These are phyloP conservation scores for Leptodactylus fallax DNA, from an alignment of 2,797 vertebrate species.

Conservation along the genomic window DNA sequence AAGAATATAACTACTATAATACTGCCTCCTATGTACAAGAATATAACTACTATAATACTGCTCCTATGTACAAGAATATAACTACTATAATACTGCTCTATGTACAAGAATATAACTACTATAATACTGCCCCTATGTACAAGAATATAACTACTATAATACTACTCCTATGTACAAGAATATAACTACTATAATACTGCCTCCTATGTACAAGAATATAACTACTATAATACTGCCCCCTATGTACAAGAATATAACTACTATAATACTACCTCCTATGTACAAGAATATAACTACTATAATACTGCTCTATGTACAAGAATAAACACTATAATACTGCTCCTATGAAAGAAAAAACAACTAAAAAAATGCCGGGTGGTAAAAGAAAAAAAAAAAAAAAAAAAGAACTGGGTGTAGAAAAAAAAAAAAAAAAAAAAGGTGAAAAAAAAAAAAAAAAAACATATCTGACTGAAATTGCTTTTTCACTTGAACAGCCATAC, in stretches of 20 bases:
- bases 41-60: conserved; percentile 12
- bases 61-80: not conserved
- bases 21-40: conserved; percentile 8
- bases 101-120: not conserved
- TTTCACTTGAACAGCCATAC: not conserved
- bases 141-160: too few relatives aligned
- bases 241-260: too few relatives aligned
- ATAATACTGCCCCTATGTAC: too few relatives aligned
- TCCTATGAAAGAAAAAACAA: too few relatives aligned
- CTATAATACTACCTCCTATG: not conserved
- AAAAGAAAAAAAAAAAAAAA: too few relatives aligned
- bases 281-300: not conserved
- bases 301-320: not conserved
- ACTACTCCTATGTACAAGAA: not conserved
- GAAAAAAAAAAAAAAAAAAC: not conserved
- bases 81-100: not conserved
- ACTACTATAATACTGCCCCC: too few relatives aligned
- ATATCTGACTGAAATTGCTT: not conserved
- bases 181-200: not conserved
- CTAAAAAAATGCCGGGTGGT: too few relatives aligned
- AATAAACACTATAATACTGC: not conserved
- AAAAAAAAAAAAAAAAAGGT: too few relatives aligned
- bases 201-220: not conserved
- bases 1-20: conserved; percentile 13
- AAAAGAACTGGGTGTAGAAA: too few relatives aligned